A percentile compares a stretch with the other conserved stretches of the same genome.
These are phyloP conservation scores for Altica lythri DNA, from an alignment of 2,888 invertebrate species.

Conservation along the genomic window DNA sequence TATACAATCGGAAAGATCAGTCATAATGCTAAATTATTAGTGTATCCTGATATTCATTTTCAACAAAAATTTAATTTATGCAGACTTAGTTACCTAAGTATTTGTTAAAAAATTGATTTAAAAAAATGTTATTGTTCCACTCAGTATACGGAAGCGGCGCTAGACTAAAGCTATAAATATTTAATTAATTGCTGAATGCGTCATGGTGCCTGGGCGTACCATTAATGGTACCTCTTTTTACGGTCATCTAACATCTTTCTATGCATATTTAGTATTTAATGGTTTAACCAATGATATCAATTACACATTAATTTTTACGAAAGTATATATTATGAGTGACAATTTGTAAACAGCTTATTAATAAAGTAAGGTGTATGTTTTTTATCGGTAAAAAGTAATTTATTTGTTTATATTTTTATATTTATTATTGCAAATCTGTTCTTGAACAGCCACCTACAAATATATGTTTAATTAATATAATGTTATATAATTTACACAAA, in stretches of 20 bases:
- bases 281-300: too few relatives aligned
- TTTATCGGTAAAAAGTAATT: neutral
- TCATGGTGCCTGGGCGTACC: slow-evolving; percentile 47
- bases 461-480: too few relatives aligned
- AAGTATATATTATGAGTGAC: slow-evolving; percentile 8
- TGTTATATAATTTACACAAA: too few relatives aligned
- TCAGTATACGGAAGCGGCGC: slow-evolving; percentile 23
- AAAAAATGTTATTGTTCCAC: neutral
- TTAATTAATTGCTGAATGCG: slow-evolving; percentile 48
- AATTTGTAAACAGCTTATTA: slow-evolving; percentile 21
- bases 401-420: too few relatives aligned
- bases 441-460: too few relatives aligned
- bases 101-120: neutral
- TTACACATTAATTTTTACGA: too few relatives aligned
- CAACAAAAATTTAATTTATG: too few relatives aligned
- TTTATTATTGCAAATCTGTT: too few relatives aligned
- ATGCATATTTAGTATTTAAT: slow-evolving; percentile 39
- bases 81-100: too few relatives aligned
- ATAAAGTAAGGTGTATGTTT: neutral
- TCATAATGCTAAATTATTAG: too few relatives aligned
- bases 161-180: slow-evolving; percentile 42
- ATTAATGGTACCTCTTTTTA: slow-evolving; percentile 47
- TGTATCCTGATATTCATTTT: too few relatives aligned
- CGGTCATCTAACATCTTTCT: slow-evolving; percentile 41
- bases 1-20: too few relatives aligned